A percentile compares a stretch with the other conserved stretches of the same genome.
Evolutionary conservation across 2,113 vertebrate genomes (phyloP).

Genomic region (Vidua chalybeata): DNA sequence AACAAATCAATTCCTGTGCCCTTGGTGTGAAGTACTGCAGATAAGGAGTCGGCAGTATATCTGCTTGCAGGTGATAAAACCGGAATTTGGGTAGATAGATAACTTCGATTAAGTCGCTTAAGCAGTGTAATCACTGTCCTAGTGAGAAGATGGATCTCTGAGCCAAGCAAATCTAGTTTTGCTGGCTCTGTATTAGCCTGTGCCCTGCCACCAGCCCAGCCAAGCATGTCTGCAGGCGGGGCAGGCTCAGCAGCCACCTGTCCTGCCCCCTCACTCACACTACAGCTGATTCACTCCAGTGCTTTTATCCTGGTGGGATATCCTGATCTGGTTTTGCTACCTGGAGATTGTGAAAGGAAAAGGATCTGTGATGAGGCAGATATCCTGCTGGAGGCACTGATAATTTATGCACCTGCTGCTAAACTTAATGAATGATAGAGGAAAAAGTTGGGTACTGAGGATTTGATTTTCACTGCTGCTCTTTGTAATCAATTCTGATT

Average conservation of each 20-base stretch:
- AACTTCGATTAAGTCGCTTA: constrained; percentile 3
- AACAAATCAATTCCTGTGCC: constrained; percentile 37
- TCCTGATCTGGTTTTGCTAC: neutral
- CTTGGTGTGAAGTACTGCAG: constrained; percentile 26
- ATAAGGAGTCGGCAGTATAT: constrained; percentile 34
- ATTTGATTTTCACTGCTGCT: constrained; percentile 1
- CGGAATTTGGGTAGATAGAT: neutral
- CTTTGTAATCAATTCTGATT: constrained; percentile 5
- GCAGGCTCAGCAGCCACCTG: neutral
- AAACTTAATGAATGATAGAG: neutral
- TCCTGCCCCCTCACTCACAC: neutral
- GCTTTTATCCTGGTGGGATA: neutral
- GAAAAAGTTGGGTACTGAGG: neutral
- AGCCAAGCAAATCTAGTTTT: neutral
- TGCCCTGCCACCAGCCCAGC: neutral
- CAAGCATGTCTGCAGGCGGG: rapidly evolving
- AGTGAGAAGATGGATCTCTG: neutral
- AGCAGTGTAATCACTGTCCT: constrained; percentile 23
- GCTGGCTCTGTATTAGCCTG: neutral
- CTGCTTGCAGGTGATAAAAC: constrained; percentile 20
- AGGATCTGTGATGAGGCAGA: neutral
- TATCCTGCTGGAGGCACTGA: neutral
- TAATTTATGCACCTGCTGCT: constrained; percentile 1
- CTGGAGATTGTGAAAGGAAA: neutral
- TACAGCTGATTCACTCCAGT: neutral